Evolutionary conservation across 2,888 invertebrate species (phyloP).

Genomic region (Thyatira batis): DNA sequence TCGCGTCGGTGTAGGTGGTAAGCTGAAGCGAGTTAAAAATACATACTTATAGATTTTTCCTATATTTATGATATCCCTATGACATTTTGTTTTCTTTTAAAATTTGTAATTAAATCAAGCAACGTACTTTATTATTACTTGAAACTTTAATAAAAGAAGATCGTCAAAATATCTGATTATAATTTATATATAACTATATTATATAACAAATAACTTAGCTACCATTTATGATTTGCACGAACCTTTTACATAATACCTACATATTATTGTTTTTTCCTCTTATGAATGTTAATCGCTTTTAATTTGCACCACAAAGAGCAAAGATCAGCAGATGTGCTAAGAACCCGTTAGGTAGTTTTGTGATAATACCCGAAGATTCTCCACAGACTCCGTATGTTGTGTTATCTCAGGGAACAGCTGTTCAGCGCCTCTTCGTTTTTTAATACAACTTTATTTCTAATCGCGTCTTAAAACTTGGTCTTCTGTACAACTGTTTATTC

Average conservation of each 20-base stretch:
- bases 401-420: conserved; percentile 36
- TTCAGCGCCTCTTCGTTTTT: conserved; percentile 12
- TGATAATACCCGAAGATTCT: conserved; percentile 38
- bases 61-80: too few relatives aligned
- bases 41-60: too few relatives aligned
- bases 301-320: conserved; percentile 19
- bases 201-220: too few relatives aligned
- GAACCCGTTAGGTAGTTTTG: conserved; percentile 62
- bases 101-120: too few relatives aligned
- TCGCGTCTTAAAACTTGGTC: conserved; percentile 9
- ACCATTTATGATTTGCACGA: too few relatives aligned
- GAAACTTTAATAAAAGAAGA: too few relatives aligned
- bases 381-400: conserved; percentile 30
- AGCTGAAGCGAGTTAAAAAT: not conserved
- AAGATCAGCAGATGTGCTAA: conserved; percentile 54
- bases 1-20: conserved; percentile 9
- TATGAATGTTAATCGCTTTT: not conserved
- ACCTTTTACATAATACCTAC: too few relatives aligned
- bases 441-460: conserved; percentile 16
- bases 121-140: too few relatives aligned
- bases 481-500: not conserved
- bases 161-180: too few relatives aligned
- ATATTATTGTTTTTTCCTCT: too few relatives aligned
- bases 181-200: too few relatives aligned
- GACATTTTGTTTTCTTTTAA: too few relatives aligned